Evolutionary conservation across 1,140 invertebrate species (phyloP), one percentile per base, ranked within the genome.

Genomic region (Heterodera carotae): DNA sequence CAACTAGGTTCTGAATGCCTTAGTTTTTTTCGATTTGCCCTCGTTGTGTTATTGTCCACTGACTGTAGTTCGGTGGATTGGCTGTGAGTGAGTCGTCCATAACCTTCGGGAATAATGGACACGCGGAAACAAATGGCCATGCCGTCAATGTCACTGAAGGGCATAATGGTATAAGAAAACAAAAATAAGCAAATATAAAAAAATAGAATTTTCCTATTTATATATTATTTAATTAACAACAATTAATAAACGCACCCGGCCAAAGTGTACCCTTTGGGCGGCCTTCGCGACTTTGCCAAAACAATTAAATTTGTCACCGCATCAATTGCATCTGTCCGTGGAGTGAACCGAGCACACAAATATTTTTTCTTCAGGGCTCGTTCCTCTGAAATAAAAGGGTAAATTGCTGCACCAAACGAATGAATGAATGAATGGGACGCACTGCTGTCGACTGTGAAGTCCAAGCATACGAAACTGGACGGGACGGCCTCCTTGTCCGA

Each of bases 381-480:
- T 60, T 83, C 82, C 69, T 84, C 81, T 82, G 48, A 75, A 83
- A 77, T 3, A 36, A 31, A 53, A n/a, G n/a, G n/a, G n/a, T n/a
- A n/a, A n/a, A n/a, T n/a, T n/a, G n/a, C n/a, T n/a, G n/a, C n/a
- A n/a, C n/a, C n/a, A 82, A 59, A 27, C 25, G 34, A 43, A 12
- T 43, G 53, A 68, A 59, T 10, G 8, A 74, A 75, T 4, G 48
- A 18, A 56, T 0, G 48, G 18, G 56, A 81, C 81, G 27, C 18
- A 83, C 83, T 83, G 66, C 78, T 82, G 73, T 83, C 82, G 34
- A 75, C 82, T 22, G 82, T 83, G 56, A 53, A 83, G 60, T 83
- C 82, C 39, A 83, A 76, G 66, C 83, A 82, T n/a, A 83, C 73
- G 60, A 83, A 83, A 43, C 83, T 84, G 36, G 82, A 77, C n/a